Evolutionary conservation across 2,888 invertebrate genomes (phyloP).

Genomic region (Macrosoma leucophasiata): DNA sequence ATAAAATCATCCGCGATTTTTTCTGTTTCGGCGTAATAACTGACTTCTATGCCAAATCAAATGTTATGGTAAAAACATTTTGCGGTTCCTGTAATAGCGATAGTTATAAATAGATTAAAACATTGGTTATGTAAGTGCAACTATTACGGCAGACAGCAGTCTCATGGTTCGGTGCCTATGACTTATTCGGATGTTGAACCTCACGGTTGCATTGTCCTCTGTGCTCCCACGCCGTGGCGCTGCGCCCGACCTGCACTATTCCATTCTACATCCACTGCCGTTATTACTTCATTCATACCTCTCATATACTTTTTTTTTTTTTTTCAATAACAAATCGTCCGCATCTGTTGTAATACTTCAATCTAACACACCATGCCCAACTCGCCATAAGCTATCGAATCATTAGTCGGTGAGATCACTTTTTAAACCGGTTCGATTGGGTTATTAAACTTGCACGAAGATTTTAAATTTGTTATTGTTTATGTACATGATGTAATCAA

Average conservation of each 20-base stretch:
- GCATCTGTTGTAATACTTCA: slow-evolving; percentile 3
- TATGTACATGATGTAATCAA: too few relatives aligned
- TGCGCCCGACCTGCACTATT: slow-evolving; percentile 29
- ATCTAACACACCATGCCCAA: slow-evolving; percentile 17
- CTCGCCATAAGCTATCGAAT: slow-evolving; percentile 31
- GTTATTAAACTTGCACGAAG: slow-evolving; percentile 15
- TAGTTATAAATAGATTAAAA: neutral
- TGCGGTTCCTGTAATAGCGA: too few relatives aligned
- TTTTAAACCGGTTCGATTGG: slow-evolving; percentile 48
- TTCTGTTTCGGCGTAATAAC: too few relatives aligned
- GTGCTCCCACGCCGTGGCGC: slow-evolving; percentile 42
- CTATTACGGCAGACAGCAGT: slow-evolving; percentile 7
- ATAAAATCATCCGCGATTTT: too few relatives aligned
- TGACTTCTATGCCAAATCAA: too few relatives aligned
- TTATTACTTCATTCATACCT: neutral
- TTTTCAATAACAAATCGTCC: slow-evolving; percentile 9
- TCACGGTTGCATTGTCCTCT: slow-evolving; percentile 45
- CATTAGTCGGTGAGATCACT: slow-evolving; percentile 59
- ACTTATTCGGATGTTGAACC: slow-evolving; percentile 58
- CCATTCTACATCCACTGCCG: slow-evolving; percentile 1
- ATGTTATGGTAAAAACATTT: too few relatives aligned
- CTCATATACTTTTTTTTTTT: neutral
- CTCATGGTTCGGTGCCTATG: slow-evolving; percentile 19
- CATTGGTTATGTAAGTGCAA: slow-evolving; percentile 5
- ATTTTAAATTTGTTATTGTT: neutral